These are phyloP conservation scores for Athetis lepigone DNA, from an alignment of 2,888 invertebrate genomes.

Conservation along the genomic window DNA sequence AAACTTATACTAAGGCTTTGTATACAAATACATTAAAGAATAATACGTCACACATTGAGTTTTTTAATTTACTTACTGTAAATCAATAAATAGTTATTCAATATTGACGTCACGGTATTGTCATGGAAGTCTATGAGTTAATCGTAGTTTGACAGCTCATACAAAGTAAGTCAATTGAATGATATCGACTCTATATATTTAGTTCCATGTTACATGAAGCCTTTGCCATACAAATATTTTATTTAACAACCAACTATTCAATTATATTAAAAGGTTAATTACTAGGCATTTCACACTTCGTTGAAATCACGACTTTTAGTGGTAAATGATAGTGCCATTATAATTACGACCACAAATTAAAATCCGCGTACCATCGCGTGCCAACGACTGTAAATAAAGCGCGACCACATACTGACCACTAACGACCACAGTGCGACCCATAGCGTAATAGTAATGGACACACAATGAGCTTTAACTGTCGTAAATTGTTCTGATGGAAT, in stretches of 20 bases:
- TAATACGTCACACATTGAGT: too few species aligned
- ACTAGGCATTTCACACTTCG: slow-evolving; percentile 16
- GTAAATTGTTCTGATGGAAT: neutral
- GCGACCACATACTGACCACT: slow-evolving; percentile 32
- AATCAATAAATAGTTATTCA: too few species aligned
- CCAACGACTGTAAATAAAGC: slow-evolving; percentile 24
- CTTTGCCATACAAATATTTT: neutral
- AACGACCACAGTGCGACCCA: slow-evolving; percentile 25
- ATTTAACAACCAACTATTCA: neutral
- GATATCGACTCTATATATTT: too few species aligned
- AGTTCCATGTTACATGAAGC: too few species aligned
- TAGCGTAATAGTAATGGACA: slow-evolving; percentile 9
- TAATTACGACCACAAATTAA: slow-evolving; percentile 43
- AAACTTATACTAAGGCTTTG: too few species aligned
- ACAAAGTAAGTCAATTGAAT: too few species aligned
- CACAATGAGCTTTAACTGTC: slow-evolving; percentile 18
- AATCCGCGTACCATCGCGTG: slow-evolving; percentile 43
- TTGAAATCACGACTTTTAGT: slow-evolving; percentile 17
- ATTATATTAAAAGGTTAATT: slow-evolving; percentile 32
- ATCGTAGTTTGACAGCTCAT: too few species aligned
- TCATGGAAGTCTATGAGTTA: too few species aligned
- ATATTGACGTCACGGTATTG: too few species aligned
- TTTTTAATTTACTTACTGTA: too few species aligned
- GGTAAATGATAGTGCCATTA: slow-evolving; percentile 35
- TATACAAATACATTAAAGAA: too few species aligned